Conservation (phyloP, 2,888 invertebrate species). For the Parasteatoda lunata region DNA sequence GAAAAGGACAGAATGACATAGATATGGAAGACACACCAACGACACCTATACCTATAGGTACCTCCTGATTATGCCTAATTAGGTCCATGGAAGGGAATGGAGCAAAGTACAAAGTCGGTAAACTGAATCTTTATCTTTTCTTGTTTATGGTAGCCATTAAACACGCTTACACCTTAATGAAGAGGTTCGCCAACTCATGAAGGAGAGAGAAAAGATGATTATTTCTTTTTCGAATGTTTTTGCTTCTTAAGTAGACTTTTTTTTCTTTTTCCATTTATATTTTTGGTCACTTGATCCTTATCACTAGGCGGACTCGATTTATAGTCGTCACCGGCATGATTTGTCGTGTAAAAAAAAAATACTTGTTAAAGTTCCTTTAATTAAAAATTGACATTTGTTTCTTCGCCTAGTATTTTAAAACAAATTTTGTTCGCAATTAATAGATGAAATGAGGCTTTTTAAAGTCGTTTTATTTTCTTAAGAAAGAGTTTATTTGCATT, state of each 20-base stretch:
- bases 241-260: no score
- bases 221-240: background rate
- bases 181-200: constrained; percentile 37
- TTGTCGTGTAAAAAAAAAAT: constrained; percentile 30
- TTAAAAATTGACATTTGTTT: no score
- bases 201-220: constrained; percentile 18
- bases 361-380: no score
- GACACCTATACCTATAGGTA: constrained; percentile 59
- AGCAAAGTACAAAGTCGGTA: background rate
- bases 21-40: constrained; percentile 9
- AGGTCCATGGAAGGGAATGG: constrained; percentile 18
- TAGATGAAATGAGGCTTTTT: no score
- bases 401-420: no score
- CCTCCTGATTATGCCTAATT: constrained; percentile 67
- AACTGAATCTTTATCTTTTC: constrained; percentile 48
- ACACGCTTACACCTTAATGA: constrained; percentile 67
- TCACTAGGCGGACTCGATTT: constrained; percentile 54
- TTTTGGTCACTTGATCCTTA: constrained; percentile 37
- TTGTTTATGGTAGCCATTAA: constrained; percentile 67
- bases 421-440: no score
- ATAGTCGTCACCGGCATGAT: constrained; percentile 59
- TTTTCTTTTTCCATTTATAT: constrained; percentile 1
- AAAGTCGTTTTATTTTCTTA: no score
- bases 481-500: no score
- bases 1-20: background rate